Percentiles rank a stretch among this genome's conserved stretches.
phyloP scores from a whole-genome alignment of 1,140 invertebrate genomes.

The Musca vetustissima region DNA sequence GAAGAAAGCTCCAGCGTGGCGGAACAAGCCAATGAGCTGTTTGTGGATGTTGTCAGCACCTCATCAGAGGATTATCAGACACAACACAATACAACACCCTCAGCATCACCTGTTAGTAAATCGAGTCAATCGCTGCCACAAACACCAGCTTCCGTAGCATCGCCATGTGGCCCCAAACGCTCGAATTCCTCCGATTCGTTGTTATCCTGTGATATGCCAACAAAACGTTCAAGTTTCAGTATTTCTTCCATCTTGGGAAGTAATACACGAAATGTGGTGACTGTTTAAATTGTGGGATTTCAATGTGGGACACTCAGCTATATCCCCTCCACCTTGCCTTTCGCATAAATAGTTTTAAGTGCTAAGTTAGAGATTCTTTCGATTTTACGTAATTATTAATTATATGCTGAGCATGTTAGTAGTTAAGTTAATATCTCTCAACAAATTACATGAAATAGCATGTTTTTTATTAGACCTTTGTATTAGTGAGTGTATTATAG shows the following conservation, averaged over 20 bases:
- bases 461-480: too few species aligned
- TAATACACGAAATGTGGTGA: conserved; percentile 1
- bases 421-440: too few species aligned
- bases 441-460: too few species aligned
- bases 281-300: not conserved
- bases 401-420: too few species aligned
- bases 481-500: too few species aligned
- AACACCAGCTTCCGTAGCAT: not conserved
- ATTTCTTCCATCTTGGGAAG: conserved; percentile 45
- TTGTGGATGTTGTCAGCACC: conserved; percentile 3
- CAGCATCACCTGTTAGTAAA: not conserved
- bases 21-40: not conserved
- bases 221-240: conserved; percentile 33
- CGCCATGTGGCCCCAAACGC: not conserved
- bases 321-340: too few species aligned
- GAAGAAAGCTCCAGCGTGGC: not conserved
- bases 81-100: too few species aligned
- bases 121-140: not conserved
- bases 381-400: too few species aligned
- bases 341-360: too few species aligned
- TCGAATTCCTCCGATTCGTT: not conserved
- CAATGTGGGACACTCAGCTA: not conserved
- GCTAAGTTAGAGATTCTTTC: too few species aligned
- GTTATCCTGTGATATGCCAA: not conserved
- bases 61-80: conserved; percentile 11